Base-by-base conservation (phyloP, 2,797 vertebrate genomes). In the Bradypus variegatus region DNA sequence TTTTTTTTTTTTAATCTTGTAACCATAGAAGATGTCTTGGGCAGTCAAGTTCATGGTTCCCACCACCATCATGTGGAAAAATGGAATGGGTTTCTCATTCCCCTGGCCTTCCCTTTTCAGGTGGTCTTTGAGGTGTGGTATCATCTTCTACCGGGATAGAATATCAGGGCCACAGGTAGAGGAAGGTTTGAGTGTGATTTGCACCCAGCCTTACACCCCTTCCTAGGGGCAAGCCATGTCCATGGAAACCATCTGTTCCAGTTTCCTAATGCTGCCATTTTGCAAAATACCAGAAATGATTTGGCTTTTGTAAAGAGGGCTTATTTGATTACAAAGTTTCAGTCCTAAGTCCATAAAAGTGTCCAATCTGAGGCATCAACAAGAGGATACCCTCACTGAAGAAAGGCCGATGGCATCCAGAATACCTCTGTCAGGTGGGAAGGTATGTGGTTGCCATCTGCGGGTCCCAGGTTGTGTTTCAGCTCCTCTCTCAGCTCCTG, bases 11-110 rank as follows among this genome's bases (percentile, higher is more conserved):
- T 79, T 45, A 81, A 36, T 45, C 41, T 78, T n/a, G 58, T 36
- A 10, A 45, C 15, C 2, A 11, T 15, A 19, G 2, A 19, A 31
- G 13, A 31, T 14, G 0, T 21, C 69, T 83, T 29, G 2, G 29
- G 16, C 33, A 77, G 65, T 31, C 72, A 82, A 77, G 14, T 31
- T 41, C 8, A 2, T 5, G 58, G 45, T 67, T 69, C 67, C 50
- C 9, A 62, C 31, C 11, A 14, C 23, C 67, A 73, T 12, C 31
- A 65, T 27, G 13, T 65, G 82, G 50, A 82, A 92, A 73, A 50
- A 38, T 79, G 62, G 64, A 6, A 72, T 19, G 19, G 23, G 45
- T 36, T 29, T 82, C 55, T 80, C 29, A n/a, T 5, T 6, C 27
- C 3, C 19, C 23, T 31, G 8, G 21, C 18, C 33, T 33, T 29